Percentiles rank a stretch among this genome's conserved stretches.
phyloP scores from a whole-genome alignment of 2,797 vertebrate genomes.

The Cossypha caffra region DNA sequence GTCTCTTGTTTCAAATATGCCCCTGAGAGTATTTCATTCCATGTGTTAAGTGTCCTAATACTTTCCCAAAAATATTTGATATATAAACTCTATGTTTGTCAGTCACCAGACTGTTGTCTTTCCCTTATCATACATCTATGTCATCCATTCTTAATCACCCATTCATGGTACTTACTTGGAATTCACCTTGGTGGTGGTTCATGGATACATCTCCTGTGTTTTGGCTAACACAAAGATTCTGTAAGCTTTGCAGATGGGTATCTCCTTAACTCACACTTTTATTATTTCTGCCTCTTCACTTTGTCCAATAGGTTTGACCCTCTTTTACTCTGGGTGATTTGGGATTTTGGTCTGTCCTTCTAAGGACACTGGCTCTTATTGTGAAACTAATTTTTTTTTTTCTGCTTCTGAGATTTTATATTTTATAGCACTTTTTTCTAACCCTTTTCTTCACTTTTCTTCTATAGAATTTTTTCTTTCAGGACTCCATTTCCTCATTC shows the following conservation, averaged over 20 bases:
- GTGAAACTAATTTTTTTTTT: neutral
- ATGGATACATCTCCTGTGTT: neutral
- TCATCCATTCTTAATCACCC: neutral
- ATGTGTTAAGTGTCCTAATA: neutral
- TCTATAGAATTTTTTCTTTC: neutral
- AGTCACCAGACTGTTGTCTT: neutral
- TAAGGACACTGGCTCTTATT: neutral
- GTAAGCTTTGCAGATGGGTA: neutral
- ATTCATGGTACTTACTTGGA: neutral
- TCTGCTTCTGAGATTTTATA: neutral
- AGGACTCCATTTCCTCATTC: neutral
- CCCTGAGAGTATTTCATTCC: neutral
- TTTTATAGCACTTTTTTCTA: neutral
- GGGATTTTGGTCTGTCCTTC: neutral
- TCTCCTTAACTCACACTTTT: neutral
- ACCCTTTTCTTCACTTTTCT: neutral
- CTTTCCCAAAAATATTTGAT: neutral
- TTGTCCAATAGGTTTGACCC: neutral
- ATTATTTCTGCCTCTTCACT: neutral
- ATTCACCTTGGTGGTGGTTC: neutral
- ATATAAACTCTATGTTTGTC: neutral
- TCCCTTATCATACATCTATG: neutral
- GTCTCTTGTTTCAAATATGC: neutral
- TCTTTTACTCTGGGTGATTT: neutral
- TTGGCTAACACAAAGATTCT: neutral